Evolutionary conservation across 2,888 invertebrate genomes (phyloP), one percentile per base, ranked within the genome.

Genomic region (Aquatica leii): DNA sequence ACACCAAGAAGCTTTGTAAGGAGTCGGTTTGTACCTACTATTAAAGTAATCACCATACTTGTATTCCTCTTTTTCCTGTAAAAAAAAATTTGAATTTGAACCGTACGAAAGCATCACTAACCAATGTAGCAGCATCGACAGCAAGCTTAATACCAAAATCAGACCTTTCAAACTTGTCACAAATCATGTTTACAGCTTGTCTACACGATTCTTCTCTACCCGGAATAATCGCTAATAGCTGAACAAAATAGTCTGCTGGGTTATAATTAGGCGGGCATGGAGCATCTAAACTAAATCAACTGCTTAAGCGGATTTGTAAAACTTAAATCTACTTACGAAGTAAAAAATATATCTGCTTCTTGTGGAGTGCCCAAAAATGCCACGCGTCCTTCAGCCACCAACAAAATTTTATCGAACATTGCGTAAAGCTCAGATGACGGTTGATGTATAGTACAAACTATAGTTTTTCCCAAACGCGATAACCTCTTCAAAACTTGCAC

Each of bases 391-490:
- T 97, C 96, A 0, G 96, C 93, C 90, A 98, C 90, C 62, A 97
- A 86, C 8, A 95, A 84, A 53, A 95, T 85, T 76, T 92, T 92
- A 81, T 97, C 95, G 76, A 98, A 97, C 83, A 96, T 87, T 15
- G 92, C 89, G 78, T 93, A 97, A 18, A 94, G 81, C 80, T 97
- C 95, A 0, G 95, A 96, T 0, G 94, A 94, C 0, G 98, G 98
- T 81, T 98, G 98, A 83, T 98, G 98, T 68, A 98, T 94, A 0
- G 97, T 97, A 75, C 93, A 90, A 18, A 97, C 86, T 56, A 97
- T 90, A 0, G 96, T 96, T 83, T 95, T 95, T 18, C 96, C 95
- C 73, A 89, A 90, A 73, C 87, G 87, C 0, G 92, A 89, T 59
- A 93, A 81, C 37, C 88, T 86, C 80, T 91, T 92, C 41, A 93